These are phyloP conservation scores for Proterorhinus semilunaris DNA, from an alignment of 2,113 vertebrate species.

Conservation along the genomic window DNA sequence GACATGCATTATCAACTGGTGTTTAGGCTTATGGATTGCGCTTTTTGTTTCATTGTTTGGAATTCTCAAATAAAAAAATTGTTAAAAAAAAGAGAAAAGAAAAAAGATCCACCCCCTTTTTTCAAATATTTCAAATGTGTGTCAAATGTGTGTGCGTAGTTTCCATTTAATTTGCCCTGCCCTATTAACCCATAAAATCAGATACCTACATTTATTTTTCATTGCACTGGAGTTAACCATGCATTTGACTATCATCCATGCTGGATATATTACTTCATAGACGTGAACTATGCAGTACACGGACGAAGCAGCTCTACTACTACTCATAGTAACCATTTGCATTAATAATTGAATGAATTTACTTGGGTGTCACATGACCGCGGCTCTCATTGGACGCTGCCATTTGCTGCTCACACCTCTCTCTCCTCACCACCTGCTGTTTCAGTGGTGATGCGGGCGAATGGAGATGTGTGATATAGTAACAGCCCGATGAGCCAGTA, in stretches of 20 bases:
- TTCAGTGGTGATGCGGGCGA: slow-evolving; percentile 18
- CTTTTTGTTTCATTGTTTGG: no score
- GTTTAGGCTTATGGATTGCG: no score
- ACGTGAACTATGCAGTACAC: not conserved
- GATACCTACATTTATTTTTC: no score
- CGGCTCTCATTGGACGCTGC: slow-evolving; percentile 26
- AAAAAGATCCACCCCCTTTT: no score
- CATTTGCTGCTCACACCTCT: slow-evolving; percentile 42
- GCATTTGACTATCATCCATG: not conserved
- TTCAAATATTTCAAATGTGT: no score
- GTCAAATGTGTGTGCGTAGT: no score
- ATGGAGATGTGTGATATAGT: slow-evolving; percentile 22
- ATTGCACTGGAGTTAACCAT: no score
- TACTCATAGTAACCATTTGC: not conserved
- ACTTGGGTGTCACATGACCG: slow-evolving; percentile 10
- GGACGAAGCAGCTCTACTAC: no score
- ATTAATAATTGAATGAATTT: slow-evolving; percentile 6
- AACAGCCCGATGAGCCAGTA: slow-evolving; percentile 14
- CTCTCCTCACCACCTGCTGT: slow-evolving; percentile 53
- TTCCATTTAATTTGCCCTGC: no score
- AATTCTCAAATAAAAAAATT: no score
- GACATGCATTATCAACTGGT: not conserved
- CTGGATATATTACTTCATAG: not conserved
- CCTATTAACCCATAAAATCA: no score
- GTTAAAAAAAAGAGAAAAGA: no score